These are phyloP conservation scores for Hyaena hyaena DNA, from an alignment of 2,113 vertebrate species.

Conservation along the genomic window DNA sequence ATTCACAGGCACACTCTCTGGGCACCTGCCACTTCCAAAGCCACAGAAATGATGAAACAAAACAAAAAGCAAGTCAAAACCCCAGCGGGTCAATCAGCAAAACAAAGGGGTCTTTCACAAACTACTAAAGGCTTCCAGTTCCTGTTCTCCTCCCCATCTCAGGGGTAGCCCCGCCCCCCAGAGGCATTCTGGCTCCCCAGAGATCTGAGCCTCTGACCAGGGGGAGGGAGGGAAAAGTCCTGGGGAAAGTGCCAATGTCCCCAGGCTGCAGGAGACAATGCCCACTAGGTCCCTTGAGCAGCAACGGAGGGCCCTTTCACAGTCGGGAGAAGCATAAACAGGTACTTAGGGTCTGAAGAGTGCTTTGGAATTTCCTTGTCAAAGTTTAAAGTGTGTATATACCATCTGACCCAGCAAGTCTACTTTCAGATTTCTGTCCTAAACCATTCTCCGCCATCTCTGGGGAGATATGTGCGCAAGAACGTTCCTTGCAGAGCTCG, in stretches of 20 bases:
- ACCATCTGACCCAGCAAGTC: not conserved
- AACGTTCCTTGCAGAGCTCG: not conserved
- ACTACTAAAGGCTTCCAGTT: not conserved
- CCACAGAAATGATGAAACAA: conserved; percentile 41
- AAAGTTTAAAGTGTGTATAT: not conserved
- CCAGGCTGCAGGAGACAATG: accelerated
- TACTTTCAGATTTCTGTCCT: not conserved
- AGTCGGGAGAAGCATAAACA: not conserved
- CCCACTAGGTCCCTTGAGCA: too few species aligned
- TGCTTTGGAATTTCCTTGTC: not conserved
- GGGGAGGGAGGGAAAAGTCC: not conserved
- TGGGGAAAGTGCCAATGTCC: accelerated
- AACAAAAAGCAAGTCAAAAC: not conserved
- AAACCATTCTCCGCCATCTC: not conserved
- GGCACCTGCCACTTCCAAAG: conserved; percentile 16
- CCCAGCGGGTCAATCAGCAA: conserved; percentile 35
- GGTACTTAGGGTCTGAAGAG: not conserved
- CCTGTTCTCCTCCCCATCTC: not conserved
- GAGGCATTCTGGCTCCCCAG: not conserved
- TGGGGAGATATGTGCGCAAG: not conserved
- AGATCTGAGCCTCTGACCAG: accelerated
- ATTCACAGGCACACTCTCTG: not conserved
- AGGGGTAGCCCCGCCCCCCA: accelerated
- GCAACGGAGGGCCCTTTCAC: not conserved
- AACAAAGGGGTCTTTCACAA: conserved; percentile 53